These are phyloP conservation scores for Hiodon tergisus DNA, from an alignment of 2,113 vertebrate species.

Conservation along the genomic window DNA sequence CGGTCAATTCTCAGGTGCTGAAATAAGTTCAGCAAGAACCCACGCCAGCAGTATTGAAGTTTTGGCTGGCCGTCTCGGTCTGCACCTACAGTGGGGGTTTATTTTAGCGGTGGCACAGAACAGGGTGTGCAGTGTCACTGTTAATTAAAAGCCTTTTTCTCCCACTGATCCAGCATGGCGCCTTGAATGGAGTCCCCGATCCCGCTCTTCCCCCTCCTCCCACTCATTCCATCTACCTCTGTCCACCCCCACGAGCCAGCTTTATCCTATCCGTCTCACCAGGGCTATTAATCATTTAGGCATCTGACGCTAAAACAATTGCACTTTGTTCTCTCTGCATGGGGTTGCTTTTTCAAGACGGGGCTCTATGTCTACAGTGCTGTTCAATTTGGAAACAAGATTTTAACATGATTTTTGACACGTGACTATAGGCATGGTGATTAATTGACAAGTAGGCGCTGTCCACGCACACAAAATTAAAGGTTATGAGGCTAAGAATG, in stretches of 20 bases:
- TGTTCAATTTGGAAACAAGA: no score
- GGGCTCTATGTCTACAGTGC: background rate
- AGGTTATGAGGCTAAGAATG: no score
- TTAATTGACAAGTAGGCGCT: no score
- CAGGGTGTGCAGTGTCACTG: slow-evolving; percentile 73
- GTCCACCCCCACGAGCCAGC: background rate
- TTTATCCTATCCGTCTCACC: slow-evolving; percentile 54
- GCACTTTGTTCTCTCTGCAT: background rate
- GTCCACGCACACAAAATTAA: no score
- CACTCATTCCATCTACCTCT: background rate
- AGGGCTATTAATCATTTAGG: slow-evolving; percentile 71
- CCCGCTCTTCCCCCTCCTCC: slow-evolving; percentile 15
- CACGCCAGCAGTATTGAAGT: no score
- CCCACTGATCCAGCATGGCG: slow-evolving; percentile 67
- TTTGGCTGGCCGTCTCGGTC: no score
- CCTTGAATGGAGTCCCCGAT: slow-evolving; percentile 64
- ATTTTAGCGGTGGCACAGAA: slow-evolving; percentile 34
- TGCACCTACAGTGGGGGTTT: no score
- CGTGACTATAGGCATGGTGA: no score
- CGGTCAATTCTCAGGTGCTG: no score
- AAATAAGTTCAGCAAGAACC: no score
- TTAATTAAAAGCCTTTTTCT: slow-evolving; percentile 75
- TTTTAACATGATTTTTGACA: no score
- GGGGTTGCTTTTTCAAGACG: background rate
- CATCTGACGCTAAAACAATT: slow-evolving; percentile 35